A percentile compares a stretch with the other conserved stretches of the same genome.
Conservation (phyloP, 2,797 vertebrate genomes). For the Sebastes itinus region DNA sequence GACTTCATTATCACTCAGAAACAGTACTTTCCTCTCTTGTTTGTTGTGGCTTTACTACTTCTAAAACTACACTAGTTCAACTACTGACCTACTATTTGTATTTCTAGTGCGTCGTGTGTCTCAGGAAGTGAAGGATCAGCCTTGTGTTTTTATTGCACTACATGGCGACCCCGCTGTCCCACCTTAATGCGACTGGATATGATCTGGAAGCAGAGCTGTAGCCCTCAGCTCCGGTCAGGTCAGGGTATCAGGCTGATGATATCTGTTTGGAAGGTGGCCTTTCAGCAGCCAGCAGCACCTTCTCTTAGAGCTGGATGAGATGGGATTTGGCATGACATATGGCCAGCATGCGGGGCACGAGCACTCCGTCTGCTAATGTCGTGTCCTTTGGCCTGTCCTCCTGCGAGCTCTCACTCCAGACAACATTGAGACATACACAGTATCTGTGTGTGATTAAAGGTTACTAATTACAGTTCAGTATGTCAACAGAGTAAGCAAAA, state of each 20-base stretch:
- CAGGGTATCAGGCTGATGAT: constrained; percentile 48
- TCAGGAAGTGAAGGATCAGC: constrained; percentile 8
- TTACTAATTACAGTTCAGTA: background rate
- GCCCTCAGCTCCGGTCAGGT: constrained; percentile 41
- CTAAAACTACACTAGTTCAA: background rate
- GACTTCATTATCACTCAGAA: background rate
- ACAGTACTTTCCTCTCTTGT: background rate
- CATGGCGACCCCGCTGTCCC: constrained; percentile 8
- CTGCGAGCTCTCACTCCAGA: constrained; percentile 22
- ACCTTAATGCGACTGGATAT: constrained; percentile 30
- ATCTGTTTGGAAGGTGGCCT: constrained; percentile 58
- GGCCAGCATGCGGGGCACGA: constrained; percentile 44
- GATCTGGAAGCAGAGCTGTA: constrained; percentile 28
- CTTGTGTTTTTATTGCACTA: constrained; percentile 13
- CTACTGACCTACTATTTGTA: background rate
- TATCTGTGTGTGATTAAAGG: background rate
- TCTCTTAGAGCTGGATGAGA: constrained; percentile 33
- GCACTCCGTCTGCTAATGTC: constrained; percentile 63
- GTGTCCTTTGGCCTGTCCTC: constrained; percentile 52
- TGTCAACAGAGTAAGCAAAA: background rate
- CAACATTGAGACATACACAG: background rate
- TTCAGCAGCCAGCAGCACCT: constrained; percentile 55
- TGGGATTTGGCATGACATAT: constrained; percentile 65
- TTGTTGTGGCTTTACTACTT: background rate
- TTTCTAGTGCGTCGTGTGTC: background rate